Conservation (phyloP, 2,113 vertebrate genomes). For the Hirundichthys speculiger region DNA sequence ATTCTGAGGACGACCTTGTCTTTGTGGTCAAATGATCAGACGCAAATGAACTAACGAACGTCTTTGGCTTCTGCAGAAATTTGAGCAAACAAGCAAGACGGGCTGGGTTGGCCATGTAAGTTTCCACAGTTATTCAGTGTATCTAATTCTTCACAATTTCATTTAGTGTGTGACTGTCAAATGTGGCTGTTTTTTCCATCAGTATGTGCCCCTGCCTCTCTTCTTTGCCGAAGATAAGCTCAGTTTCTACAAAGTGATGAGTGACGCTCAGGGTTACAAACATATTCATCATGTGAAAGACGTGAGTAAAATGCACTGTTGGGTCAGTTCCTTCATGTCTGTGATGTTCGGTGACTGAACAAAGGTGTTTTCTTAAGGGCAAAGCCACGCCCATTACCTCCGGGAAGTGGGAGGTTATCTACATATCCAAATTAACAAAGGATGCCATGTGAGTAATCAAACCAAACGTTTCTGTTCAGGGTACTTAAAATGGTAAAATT, state of each 20-base stretch:
- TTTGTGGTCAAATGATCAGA: too few relatives aligned
- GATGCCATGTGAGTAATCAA: slow-evolving; percentile 87
- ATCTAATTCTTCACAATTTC: neutral
- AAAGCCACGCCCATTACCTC: slow-evolving; percentile 88
- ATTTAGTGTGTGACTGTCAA: neutral
- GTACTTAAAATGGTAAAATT: neutral
- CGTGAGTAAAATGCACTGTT: slow-evolving; percentile 59
- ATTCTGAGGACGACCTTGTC: neutral
- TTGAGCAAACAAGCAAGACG: slow-evolving; percentile 88
- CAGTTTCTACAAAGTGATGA: slow-evolving; percentile 97
- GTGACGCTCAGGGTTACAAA: slow-evolving; percentile 91
- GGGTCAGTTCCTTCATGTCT: neutral
- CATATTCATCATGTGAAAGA: slow-evolving; percentile 89
- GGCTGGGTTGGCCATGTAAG: slow-evolving; percentile 97
- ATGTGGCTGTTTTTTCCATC: slow-evolving; percentile 66
- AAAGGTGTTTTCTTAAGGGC: slow-evolving; percentile 77
- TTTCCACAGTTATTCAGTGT: slow-evolving; percentile 27
- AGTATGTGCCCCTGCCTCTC: slow-evolving; percentile 90
- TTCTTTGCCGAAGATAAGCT: slow-evolving; percentile 88
- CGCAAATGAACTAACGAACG: slow-evolving; percentile 1
- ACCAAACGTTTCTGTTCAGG: neutral
- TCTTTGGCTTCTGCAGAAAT: slow-evolving; percentile 79
- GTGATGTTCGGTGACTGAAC: slow-evolving; percentile 18
- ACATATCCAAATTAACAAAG: slow-evolving; percentile 92
- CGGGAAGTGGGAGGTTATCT: slow-evolving; percentile 95